Base-by-base conservation (phyloP, 2,113 vertebrate species). In the Hiodon tergisus region DNA sequence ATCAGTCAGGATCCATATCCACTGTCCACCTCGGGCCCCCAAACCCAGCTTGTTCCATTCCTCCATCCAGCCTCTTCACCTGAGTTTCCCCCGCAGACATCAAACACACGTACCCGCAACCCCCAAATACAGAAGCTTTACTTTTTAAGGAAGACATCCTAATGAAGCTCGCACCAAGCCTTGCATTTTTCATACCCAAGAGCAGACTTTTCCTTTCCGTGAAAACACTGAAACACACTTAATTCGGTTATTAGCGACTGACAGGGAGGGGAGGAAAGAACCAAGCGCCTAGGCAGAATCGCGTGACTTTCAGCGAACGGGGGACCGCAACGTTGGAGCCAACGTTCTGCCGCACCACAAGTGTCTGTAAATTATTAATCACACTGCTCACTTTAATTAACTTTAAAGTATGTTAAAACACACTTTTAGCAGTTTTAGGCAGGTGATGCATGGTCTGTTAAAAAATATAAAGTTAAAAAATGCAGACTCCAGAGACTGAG, bases 321-420 rank as follows among this genome's bases (percentile, higher is more conserved):
- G 85, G 86, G 85, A 89, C 86, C 85, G 90, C 90, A 91, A 89
- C 85, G 79, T 85, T 87, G 85, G 82, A 85, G 88, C 88, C 89
- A 82, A 90, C 88, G 87, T 89, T 86, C 87, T 86, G 87, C 81
- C 31, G 87, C 89, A 90, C 91, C 88, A 90, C 90, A 92, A 90
- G 90, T 91, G 92, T 79, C 86, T 85, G 86, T 92, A 88, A 92
- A 92, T 92, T 91, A 92, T 92, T 92, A 91, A 92, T 90, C 87
- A 82, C 75, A 79, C 87, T 78, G 88, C 90, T 92, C 88, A 89
- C 91, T 92, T 90, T 87, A 91, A 90, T 89, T 90, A 89, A 88
- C 90, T 91, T 91, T 89, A 90, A 90, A 90, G 89, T 89, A 89
- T 88, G 89, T 89, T 91, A 90, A 89, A 90, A 89, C 88, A 89